Conservation (phyloP, 2,888 invertebrate genomes). For the Tinea pellionella region DNA sequence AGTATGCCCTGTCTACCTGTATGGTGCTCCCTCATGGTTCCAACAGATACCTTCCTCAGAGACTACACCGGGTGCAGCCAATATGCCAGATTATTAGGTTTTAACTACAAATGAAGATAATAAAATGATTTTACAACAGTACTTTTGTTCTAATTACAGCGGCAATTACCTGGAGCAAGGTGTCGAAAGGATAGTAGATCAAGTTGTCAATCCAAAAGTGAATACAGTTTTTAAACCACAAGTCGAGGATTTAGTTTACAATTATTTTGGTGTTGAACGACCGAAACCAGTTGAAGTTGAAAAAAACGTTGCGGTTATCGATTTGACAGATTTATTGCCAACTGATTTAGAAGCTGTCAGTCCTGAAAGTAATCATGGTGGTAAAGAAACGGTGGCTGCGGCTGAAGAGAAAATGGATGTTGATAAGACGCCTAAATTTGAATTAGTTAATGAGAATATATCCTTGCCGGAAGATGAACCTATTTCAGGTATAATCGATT, state of each 20-base stretch:
- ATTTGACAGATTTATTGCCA: conserved; percentile 70
- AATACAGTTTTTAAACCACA: conserved; percentile 88
- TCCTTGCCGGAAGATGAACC: conserved; percentile 33
- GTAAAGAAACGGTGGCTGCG: conserved; percentile 25
- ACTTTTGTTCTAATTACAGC: conserved; percentile 58
- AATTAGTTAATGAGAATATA: conserved; percentile 16
- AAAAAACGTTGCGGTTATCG: conserved; percentile 35
- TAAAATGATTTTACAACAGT: too few species aligned
- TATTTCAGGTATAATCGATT: conserved; percentile 62
- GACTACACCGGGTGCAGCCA: too few species aligned
- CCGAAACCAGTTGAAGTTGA: conserved; percentile 62
- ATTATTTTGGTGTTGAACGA: conserved; percentile 83
- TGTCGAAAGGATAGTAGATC: conserved; percentile 94
- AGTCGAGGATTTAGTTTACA: conserved; percentile 91
- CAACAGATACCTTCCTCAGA: too few species aligned
- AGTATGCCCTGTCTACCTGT: too few species aligned
- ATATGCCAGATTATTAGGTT: too few species aligned
- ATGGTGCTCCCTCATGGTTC: too few species aligned
- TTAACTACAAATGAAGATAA: too few species aligned
- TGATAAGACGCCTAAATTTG: conserved; percentile 17
- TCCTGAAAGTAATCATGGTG: conserved; percentile 72
- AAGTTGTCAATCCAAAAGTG: conserved; percentile 95
- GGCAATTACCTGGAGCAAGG: conserved; percentile 91
- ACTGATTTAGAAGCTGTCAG: conserved; percentile 85
- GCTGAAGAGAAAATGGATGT: conserved; percentile 24